Conservation (phyloP, 35 echinoderm and acorn worm species). For the Acanthaster planci region DNA sequence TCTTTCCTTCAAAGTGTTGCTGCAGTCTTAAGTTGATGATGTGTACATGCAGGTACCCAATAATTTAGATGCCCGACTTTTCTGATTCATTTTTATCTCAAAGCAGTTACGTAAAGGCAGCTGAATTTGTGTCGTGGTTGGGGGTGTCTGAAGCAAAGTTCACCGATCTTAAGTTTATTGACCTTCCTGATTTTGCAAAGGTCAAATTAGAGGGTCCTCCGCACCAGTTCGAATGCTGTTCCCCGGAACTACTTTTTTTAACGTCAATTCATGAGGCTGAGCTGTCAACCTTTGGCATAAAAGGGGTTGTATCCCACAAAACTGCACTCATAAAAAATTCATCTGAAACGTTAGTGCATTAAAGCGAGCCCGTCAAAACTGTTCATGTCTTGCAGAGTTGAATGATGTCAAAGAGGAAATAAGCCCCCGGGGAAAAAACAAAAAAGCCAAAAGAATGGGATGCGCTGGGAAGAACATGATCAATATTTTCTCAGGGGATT, state of each 20-base stretch:
- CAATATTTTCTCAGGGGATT: conserved; percentile 20
- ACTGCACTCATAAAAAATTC: conserved; percentile 19
- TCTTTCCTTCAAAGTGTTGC: no score
- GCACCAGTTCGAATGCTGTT: background rate
- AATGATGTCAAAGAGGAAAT: background rate
- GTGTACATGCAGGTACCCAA: no score
- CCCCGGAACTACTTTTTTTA: conserved; percentile 17
- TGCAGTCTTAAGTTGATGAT: no score
- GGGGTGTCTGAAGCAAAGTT: background rate
- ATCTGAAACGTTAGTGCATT: background rate
- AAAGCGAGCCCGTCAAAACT: background rate
- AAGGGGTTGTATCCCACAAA: background rate
- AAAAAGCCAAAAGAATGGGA: no score
- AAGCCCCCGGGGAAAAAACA: background rate
- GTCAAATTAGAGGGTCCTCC: background rate
- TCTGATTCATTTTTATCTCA: no score
- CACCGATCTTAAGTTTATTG: conserved; percentile 10
- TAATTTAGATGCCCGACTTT: no score
- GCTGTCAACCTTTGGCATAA: background rate
- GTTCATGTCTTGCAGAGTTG: background rate
- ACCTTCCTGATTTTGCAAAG: background rate
- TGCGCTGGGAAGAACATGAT: background rate
- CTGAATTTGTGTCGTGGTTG: background rate
- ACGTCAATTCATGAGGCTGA: background rate
- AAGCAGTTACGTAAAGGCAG: no score